Base-by-base conservation (phyloP, 2,888 invertebrate species). In the Stomorhina lunata region DNA sequence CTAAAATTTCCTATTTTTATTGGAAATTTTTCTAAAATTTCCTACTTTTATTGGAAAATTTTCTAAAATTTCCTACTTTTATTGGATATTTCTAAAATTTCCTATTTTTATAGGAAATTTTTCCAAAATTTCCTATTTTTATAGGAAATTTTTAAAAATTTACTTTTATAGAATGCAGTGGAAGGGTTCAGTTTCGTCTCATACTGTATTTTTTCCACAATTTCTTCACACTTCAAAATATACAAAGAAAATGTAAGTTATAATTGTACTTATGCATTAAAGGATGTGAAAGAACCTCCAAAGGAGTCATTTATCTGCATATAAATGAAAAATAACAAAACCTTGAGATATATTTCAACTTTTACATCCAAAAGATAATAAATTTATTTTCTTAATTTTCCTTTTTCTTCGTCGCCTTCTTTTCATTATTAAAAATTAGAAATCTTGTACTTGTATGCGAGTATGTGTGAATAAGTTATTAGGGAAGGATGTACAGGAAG, bases 261-360 rank as follows among this genome's bases (percentile, higher is more conserved):
- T 68, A 68, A 68, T 68, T 59, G 48, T 73, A 43, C 9, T 43
- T 37, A n/a, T n/a, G 48, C 37, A 57, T 73, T 73, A 22, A 59
- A 68, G 50, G 50, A 76, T 59, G n/a, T n/a, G 68, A 48, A 66
- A 55, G 57, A 48, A 59, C 59, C 50, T 29, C 61, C 68, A 59
- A 61, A 68, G 68, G 68, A 68, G 66, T 66, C 34, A 66, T 76
- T 76, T 76, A 17, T 59, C 57, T 59, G 76, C 48, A 59, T 76
- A 29, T n/a, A 57, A 66, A 65, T 57, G 25, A 17, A 25, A 32
- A 12, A 5, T 2, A 40, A 45, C 15, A n/a, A 2, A 9, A 22
- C 12, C 15, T 40, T 37, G n/a, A 27, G 29, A 63, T 43, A 17
- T 4, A 43, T 6, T n/a, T 25, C 3, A 37, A 43, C 10, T 2